A percentile compares a stretch with the other conserved stretches of the same genome.
Evolutionary conservation across 2,888 invertebrate genomes (phyloP).

Genomic region (Eristalis pertinax): DNA sequence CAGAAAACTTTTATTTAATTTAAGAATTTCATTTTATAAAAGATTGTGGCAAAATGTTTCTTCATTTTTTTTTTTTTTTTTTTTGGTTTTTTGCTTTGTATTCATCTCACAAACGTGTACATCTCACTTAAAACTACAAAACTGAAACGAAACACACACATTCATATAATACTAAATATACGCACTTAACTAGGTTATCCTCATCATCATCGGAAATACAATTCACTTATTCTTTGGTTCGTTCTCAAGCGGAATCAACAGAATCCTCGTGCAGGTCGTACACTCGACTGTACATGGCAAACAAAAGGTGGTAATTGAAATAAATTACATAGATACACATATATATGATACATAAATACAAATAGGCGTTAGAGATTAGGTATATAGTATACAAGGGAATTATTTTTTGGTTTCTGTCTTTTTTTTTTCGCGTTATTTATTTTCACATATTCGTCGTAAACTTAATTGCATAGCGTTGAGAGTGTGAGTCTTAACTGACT

Average conservation of each 20-base stretch:
- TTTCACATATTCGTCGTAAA: not conserved
- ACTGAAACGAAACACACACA: conserved; percentile 11
- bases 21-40: conserved; percentile 42
- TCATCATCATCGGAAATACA: conserved; percentile 31
- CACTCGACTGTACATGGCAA: conserved; percentile 46
- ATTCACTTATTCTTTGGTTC: conserved; percentile 66
- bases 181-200: conserved; percentile 11
- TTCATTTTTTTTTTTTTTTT: not conserved
- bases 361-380: not conserved
- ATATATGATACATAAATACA: no score
- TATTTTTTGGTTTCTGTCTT: not conserved
- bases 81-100: not conserved
- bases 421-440: not conserved
- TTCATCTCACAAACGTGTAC: conserved; percentile 1
- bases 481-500: not conserved
- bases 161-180: conserved; percentile 38
- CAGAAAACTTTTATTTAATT: conserved; percentile 23
- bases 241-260: conserved; percentile 3
- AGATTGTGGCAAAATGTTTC: conserved; percentile 47
- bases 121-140: not conserved
- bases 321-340: conserved; percentile 13
- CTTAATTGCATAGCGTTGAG: not conserved
- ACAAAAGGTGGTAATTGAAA: conserved; percentile 8
- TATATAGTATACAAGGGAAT: conserved; percentile 21
- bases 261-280: conserved; percentile 40